phyloP scores from a whole-genome alignment of 2,113 vertebrate genomes.

The Emydocephalus ijimae region DNA sequence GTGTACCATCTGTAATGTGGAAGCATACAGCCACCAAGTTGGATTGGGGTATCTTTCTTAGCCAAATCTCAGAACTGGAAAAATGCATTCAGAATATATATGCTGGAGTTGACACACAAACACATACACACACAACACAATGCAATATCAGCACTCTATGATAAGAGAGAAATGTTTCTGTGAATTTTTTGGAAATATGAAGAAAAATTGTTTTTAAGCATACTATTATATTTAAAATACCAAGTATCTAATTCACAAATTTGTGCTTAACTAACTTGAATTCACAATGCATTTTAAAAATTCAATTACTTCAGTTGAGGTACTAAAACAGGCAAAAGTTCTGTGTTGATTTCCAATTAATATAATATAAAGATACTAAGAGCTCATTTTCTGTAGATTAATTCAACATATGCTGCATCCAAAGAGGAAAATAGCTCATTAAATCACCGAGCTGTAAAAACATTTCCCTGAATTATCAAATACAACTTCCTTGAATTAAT shows the following conservation, averaged over 20 bases:
- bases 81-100: background rate
- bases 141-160: accelerated
- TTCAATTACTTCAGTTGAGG: background rate
- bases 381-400: background rate
- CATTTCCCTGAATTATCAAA: background rate
- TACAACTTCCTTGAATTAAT: background rate
- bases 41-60: background rate
- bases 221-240: background rate
- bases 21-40: background rate
- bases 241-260: background rate
- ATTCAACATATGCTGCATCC: background rate
- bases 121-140: background rate
- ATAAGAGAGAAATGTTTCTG: constrained; percentile 18
- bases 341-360: constrained; percentile 23
- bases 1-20: background rate
- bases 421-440: background rate
- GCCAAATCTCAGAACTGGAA: background rate
- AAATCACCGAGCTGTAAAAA: constrained; percentile 7
- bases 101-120: background rate
- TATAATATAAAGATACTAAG: background rate
- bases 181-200: background rate
- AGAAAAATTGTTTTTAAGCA: background rate
- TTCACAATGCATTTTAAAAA: background rate
- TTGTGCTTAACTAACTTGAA: accelerated
- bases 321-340: constrained; percentile 6